Base-by-base conservation (phyloP, 2,797 vertebrate species). In the Uromys caudimaculatus region DNA sequence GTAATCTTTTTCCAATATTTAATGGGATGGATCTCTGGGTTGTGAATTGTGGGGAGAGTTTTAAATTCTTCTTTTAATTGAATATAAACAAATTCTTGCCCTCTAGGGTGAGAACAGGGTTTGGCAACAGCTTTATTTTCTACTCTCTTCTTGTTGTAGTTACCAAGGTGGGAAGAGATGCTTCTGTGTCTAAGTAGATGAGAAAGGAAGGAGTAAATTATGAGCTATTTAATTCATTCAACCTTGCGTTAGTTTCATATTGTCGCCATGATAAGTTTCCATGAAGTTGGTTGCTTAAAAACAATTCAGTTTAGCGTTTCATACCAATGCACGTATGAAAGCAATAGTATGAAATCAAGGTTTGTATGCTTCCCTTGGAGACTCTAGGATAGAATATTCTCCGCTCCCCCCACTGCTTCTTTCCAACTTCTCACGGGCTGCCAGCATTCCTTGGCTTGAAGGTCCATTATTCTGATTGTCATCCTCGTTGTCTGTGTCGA, bases 11-110 rank as follows among this genome's bases (percentile, higher is more conserved):
- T 12, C 29, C 71, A 83, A 29, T 44, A 62, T 86, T 50, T 24
- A 77, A 58, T 81, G 52, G 6, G 90, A 73, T 84, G 6, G 0
- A 62, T 89, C 52, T 81, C 38, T 94, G 13, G 56, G 44, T 91
- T 91, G 23, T 85, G 62, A 91, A 69, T 29, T 73, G 0, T 92
- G 75, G 60, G 60, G 19, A 16, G 0, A 27, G 0, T 17, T 79
- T 93, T 83, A 8, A 78, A 78, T 9, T 44, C 5, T 47, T 83
- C 10, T 90, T 93, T 87, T 47, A 89, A 60, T 83, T 83, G 60
- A 16, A 90, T 91, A 60, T n/a, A 56, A 79, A 93, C 4, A 78
- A 75, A 90, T 62, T 4, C 52, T 96, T 90, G 23, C 73, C 62
- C 1, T 85, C 16, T 88, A 62, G 44, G n/a, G 6, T 41, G 17